Percentiles rank a stretch among this genome's conserved stretches.
Conservation (phyloP, 2,888 invertebrate species). For the Drosophila hamatofila region DNA sequence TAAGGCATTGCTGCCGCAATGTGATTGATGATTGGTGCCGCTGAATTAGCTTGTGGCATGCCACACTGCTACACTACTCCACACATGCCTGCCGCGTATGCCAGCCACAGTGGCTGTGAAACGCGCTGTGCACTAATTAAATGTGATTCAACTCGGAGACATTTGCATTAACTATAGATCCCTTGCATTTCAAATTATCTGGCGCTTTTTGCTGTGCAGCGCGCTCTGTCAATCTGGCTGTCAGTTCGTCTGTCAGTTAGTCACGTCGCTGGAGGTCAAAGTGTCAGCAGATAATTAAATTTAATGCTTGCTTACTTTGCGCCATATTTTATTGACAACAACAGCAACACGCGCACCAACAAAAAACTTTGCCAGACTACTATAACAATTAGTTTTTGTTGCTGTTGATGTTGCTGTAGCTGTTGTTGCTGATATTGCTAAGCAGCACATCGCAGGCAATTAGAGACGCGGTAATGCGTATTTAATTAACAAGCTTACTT, state of each 20-base stretch:
- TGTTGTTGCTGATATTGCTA: constrained; percentile 44
- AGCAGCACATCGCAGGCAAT: constrained; percentile 71
- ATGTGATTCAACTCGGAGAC: constrained; percentile 49
- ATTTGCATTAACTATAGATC: constrained; percentile 51
- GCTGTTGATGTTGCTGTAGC: too few species aligned
- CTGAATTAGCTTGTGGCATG: constrained; percentile 62
- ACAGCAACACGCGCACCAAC: constrained; percentile 24
- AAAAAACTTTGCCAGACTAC: constrained; percentile 61
- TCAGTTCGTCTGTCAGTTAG: constrained; percentile 28
- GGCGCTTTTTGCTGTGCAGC: not conserved
- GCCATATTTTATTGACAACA: constrained; percentile 45
- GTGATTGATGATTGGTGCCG: constrained; percentile 67
- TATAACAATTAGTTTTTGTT: constrained; percentile 37
- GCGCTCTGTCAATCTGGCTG: constrained; percentile 12
- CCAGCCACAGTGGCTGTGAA: constrained; percentile 16
- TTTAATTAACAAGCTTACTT: constrained; percentile 80
- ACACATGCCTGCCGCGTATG: not conserved
- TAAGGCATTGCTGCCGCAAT: constrained; percentile 41
- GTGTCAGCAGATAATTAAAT: constrained; percentile 60
- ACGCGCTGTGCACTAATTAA: constrained; percentile 59
- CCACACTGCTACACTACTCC: constrained; percentile 25
- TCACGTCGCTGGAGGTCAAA: constrained; percentile 34
- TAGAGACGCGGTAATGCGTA: constrained; percentile 78
- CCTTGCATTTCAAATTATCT: constrained; percentile 40
- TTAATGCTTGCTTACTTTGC: constrained; percentile 45